These are phyloP conservation scores for Phrynocephalus versicolor DNA, from an alignment of 2,113 vertebrate species.

Conservation along the genomic window DNA sequence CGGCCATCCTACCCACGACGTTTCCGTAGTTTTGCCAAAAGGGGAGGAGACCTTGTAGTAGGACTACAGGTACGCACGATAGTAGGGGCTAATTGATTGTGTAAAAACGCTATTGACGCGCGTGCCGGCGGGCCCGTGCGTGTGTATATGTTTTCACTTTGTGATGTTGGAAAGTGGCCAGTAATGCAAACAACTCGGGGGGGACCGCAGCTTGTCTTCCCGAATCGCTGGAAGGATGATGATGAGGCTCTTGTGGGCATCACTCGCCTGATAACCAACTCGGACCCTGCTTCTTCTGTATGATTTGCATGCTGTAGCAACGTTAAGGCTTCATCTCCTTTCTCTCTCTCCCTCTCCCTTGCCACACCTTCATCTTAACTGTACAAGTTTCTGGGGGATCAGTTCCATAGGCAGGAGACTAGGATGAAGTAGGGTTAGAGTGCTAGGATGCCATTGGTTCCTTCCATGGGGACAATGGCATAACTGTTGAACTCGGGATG, in stretches of 20 bases:
- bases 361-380: neutral
- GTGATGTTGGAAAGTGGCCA: constrained; percentile 11
- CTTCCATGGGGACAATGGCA: neutral
- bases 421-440: neutral
- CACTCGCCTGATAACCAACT: neutral
- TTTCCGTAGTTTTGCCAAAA: constrained; percentile 31
- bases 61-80: neutral
- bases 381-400: neutral
- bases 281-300: neutral
- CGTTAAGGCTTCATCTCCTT: neutral
- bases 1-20: neutral
- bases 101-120: neutral
- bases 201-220: constrained; percentile 52
- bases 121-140: neutral
- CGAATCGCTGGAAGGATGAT: constrained; percentile 26
- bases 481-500: constrained; percentile 37
- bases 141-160: neutral
- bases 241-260: neutral
- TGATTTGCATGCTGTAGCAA: neutral
- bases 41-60: constrained; percentile 2
- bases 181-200: constrained; percentile 27
- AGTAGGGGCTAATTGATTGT: no score
- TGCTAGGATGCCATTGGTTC: neutral
- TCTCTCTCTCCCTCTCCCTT: neutral
- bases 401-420: neutral